A percentile compares a stretch with the other conserved stretches of the same genome.
Evolutionary conservation across 2,797 vertebrate genomes (phyloP).

Genomic region (Enteromius unitaeniatus): DNA sequence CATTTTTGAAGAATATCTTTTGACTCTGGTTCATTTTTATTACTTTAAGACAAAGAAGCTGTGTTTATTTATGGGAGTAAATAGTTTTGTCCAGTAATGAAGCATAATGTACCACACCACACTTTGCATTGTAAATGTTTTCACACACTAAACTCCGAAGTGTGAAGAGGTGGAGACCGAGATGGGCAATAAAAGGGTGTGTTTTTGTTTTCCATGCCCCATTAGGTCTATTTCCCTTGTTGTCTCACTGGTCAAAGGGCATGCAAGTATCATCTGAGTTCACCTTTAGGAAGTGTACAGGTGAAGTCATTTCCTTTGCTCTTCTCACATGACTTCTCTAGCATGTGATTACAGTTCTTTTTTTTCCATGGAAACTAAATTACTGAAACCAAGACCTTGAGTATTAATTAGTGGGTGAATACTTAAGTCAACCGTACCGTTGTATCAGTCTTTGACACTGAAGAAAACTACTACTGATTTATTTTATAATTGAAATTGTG

Average conservation of each 20-base stretch:
- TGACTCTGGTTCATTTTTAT: neutral
- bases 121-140: slow-evolving; percentile 11
- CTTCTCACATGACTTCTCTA: slow-evolving; percentile 35
- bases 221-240: slow-evolving; percentile 58
- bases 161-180: slow-evolving; percentile 19
- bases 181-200: slow-evolving; percentile 32
- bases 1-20: slow-evolving; percentile 48
- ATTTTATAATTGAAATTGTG: neutral
- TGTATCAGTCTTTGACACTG: neutral
- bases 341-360: slow-evolving; percentile 41
- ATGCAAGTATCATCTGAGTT: slow-evolving; percentile 31
- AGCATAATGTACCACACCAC: neutral
- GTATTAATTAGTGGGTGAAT: neutral
- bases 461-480: neutral
- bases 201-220: slow-evolving; percentile 53
- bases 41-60: neutral
- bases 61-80: neutral
- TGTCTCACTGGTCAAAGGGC: slow-evolving; percentile 49
- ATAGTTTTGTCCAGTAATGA: neutral
- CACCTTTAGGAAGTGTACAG: slow-evolving; percentile 45
- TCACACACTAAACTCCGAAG: slow-evolving; percentile 24
- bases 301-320: slow-evolving; percentile 36
- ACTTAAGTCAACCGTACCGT: neutral
- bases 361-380: slow-evolving; percentile 18
- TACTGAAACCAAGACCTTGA: neutral